Conservation (phyloP, 2,888 invertebrate species). For the Bruchidius siliquastri region DNA sequence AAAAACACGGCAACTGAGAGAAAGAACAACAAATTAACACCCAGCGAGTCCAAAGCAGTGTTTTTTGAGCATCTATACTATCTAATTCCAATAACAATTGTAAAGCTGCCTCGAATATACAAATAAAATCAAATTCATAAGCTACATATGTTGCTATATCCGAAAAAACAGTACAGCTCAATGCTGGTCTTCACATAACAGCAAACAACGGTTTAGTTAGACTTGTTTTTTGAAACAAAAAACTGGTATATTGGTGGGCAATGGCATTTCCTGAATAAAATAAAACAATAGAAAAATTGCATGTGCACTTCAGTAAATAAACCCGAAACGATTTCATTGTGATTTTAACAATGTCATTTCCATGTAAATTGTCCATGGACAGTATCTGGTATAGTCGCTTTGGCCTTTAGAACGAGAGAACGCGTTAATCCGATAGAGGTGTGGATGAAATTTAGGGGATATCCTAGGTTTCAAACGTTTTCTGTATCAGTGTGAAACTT, state of each 20-base stretch:
- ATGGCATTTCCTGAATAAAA: background rate
- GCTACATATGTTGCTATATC: too few relatives aligned
- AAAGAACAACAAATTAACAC: too few relatives aligned
- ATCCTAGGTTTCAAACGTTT: background rate
- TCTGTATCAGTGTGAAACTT: too few relatives aligned
- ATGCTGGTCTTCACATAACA: background rate
- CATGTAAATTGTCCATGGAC: background rate
- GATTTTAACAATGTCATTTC: background rate
- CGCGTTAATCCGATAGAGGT: background rate
- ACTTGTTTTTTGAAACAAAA: background rate
- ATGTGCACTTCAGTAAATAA: background rate
- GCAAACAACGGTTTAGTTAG: background rate
- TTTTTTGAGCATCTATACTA: too few relatives aligned
- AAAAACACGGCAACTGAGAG: too few relatives aligned
- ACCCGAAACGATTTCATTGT: background rate
- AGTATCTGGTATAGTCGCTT: background rate
- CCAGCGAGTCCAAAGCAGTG: too few relatives aligned
- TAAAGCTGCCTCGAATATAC: too few relatives aligned
- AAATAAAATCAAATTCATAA: too few relatives aligned
- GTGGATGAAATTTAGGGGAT: background rate
- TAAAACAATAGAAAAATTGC: background rate
- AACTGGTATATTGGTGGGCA: background rate
- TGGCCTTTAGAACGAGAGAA: background rate
- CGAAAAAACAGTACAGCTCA: too few relatives aligned
- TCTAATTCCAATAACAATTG: too few relatives aligned